phyloP scores from a whole-genome alignment of 2,888 invertebrate genomes.

The Drepana falcataria region DNA sequence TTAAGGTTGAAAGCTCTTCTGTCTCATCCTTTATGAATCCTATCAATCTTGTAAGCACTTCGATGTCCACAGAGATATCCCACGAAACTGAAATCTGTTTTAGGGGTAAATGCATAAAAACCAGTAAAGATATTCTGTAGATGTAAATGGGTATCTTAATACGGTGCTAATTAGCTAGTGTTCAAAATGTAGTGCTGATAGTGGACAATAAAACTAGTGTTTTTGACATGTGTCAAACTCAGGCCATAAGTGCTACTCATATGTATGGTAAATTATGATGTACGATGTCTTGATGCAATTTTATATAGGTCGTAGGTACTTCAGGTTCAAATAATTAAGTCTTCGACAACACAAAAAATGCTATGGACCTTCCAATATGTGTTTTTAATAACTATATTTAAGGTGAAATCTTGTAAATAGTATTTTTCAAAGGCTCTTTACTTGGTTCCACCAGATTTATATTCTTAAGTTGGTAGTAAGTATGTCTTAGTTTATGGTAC shows the following conservation, averaged over 20 bases:
- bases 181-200: conserved; percentile 44
- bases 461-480: conserved; percentile 4
- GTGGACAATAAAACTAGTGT: conserved; percentile 6
- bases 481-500: conserved; percentile 10
- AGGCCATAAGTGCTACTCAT: conserved; percentile 16
- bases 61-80: conserved; percentile 88
- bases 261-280: too few relatives aligned
- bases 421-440: conserved; percentile 48
- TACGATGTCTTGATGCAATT: too few relatives aligned
- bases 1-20: conserved; percentile 46
- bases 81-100: conserved; percentile 94
- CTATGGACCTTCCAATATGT: conserved; percentile 12
- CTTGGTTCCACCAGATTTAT: conserved; percentile 60
- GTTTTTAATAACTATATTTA: conserved; percentile 25
- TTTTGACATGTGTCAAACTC: conserved; percentile 17
- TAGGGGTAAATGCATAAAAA: conserved; percentile 90
- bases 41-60: conserved; percentile 82
- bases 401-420: conserved; percentile 75
- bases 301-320: too few relatives aligned
- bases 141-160: conserved; percentile 12
- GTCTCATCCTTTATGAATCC: conserved; percentile 71
- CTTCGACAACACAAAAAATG: too few relatives aligned
- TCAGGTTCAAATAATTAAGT: too few relatives aligned
- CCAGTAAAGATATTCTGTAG: conserved; percentile 65
- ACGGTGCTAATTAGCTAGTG: conserved; percentile 51